Evolutionary conservation across 2,113 vertebrate genomes (phyloP).

Genomic region (Tragulus kanchil): DNA sequence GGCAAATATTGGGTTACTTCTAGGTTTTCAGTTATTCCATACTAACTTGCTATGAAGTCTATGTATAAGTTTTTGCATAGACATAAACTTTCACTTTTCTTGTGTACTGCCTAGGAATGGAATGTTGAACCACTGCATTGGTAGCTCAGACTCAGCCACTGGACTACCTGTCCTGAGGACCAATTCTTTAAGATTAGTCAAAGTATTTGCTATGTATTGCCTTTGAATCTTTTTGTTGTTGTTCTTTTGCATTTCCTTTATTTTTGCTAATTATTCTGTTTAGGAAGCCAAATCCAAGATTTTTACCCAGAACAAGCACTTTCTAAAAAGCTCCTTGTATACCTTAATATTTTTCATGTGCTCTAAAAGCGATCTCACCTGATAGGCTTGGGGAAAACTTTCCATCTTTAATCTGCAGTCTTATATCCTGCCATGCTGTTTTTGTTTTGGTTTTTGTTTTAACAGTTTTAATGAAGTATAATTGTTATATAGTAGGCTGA

Average conservation of each 20-base stretch:
- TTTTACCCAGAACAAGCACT: neutral
- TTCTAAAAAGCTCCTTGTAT: conserved; percentile 3
- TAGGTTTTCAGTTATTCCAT: neutral
- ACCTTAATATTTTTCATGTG: neutral
- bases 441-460: neutral
- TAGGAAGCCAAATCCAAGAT: conserved; percentile 9
- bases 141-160: neutral
- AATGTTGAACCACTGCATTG: neutral
- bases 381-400: neutral
- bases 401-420: conserved; percentile 34
- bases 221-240: neutral
- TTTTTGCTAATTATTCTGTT: conserved; percentile 53
- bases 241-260: neutral
- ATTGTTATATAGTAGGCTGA: neutral
- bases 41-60: neutral
- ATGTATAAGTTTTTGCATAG: too few species aligned
- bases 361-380: neutral
- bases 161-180: neutral
- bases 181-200: conserved; percentile 6
- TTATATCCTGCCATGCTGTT: conserved; percentile 40
- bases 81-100: too few species aligned
- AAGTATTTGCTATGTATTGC: neutral
- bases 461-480: neutral
- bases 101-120: neutral
- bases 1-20: neutral